These are phyloP conservation scores for Orthosia gothica DNA, from an alignment of 2,888 invertebrate genomes.

Conservation along the genomic window DNA sequence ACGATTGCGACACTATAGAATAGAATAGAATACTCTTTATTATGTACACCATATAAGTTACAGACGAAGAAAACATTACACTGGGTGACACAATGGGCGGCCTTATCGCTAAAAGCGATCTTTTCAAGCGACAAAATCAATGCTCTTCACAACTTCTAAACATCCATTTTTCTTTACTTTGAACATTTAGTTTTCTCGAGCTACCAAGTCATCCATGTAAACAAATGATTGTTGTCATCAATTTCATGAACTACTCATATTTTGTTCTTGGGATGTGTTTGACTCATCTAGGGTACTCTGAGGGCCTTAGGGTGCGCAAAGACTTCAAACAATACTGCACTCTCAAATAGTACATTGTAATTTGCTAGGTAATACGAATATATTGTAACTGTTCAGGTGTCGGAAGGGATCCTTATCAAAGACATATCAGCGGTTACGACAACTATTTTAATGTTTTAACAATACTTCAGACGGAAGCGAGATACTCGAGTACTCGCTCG, in stretches of 20 bases:
- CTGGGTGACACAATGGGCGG: too few relatives aligned
- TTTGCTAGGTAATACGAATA: background rate
- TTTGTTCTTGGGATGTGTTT: background rate
- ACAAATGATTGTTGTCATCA: background rate
- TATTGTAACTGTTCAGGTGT: background rate
- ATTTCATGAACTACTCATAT: background rate
- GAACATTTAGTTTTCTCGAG: background rate
- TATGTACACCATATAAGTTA: too few relatives aligned
- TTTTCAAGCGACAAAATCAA: slow-evolving; percentile 12
- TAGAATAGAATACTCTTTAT: too few relatives aligned
- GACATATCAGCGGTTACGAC: too few relatives aligned
- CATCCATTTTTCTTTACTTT: too few relatives aligned
- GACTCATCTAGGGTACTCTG: background rate
- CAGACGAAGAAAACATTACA: too few relatives aligned
- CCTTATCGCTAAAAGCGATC: too few relatives aligned
- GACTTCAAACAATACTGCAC: background rate
- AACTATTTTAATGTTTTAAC: too few relatives aligned
- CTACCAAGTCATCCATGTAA: background rate
- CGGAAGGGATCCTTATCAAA: too few relatives aligned
- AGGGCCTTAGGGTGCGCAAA: too few relatives aligned
- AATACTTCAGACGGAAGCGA: too few relatives aligned
- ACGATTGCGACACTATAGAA: slow-evolving; percentile 2
- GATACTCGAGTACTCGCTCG: too few relatives aligned
- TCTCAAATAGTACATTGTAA: background rate
- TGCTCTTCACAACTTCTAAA: background rate